Evolutionary conservation across 2,888 invertebrate genomes (phyloP).

Genomic region (Ecliptopera silaceata): DNA sequence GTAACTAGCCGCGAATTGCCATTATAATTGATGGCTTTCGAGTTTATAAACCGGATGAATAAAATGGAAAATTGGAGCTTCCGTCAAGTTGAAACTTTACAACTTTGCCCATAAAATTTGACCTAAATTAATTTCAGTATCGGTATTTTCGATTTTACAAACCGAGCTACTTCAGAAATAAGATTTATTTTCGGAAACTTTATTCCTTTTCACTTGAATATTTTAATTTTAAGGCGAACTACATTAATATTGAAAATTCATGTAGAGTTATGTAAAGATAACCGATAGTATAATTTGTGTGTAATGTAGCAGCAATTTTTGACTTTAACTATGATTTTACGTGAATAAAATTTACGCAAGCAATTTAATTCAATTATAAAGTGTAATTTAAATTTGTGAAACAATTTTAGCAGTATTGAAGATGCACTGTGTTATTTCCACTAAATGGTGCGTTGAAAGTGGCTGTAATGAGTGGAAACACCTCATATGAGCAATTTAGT

Average conservation of each 20-base stretch:
- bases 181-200: neutral
- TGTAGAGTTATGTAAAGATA: no score
- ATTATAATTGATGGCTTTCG: slow-evolving; percentile 16
- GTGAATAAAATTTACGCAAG: slow-evolving; percentile 8
- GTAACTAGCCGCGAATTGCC: neutral
- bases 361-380: neutral
- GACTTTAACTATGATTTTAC: slow-evolving; percentile 1
- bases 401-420: slow-evolving; percentile 31
- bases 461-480: slow-evolving; percentile 38
- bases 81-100: slow-evolving; percentile 20
- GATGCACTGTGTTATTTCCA: slow-evolving; percentile 30
- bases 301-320: neutral
- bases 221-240: neutral
- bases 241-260: no score
- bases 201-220: no score
- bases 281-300: no score
- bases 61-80: slow-evolving; percentile 27
- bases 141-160: slow-evolving; percentile 15
- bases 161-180: neutral
- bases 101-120: slow-evolving; percentile 36
- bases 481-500: slow-evolving; percentile 38
- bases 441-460: slow-evolving; percentile 45
- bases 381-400: slow-evolving; percentile 28
- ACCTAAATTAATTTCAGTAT: slow-evolving; percentile 31
- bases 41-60: slow-evolving; percentile 27